Evolutionary conservation across 2,888 invertebrate genomes (phyloP).

Genomic region (Conomelus anceps): DNA sequence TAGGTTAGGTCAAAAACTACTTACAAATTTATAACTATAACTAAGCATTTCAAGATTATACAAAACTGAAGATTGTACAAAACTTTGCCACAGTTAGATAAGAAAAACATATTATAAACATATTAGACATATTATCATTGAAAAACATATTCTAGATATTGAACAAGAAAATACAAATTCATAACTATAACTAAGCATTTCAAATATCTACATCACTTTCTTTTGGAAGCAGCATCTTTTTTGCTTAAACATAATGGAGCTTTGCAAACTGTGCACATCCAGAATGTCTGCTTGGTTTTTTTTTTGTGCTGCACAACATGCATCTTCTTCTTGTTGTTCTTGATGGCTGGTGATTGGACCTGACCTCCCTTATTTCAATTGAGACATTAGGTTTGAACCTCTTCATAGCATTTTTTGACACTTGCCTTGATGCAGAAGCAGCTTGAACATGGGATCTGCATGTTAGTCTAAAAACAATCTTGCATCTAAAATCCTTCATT

Average conservation of each 20-base stretch:
- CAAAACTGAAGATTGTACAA: too few species aligned
- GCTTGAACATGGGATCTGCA: neutral
- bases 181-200: too few species aligned
- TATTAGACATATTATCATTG: too few species aligned
- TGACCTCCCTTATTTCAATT: neutral
- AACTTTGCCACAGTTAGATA: too few species aligned
- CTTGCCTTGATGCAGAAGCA: neutral
- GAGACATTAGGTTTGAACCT: conserved; percentile 3
- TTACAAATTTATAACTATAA: too few species aligned
- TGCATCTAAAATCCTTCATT: conserved; percentile 6
- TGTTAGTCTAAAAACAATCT: conserved; percentile 6
- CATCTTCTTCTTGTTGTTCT: neutral
- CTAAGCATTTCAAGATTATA: too few species aligned
- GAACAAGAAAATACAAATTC: too few species aligned
- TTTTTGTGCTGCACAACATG: conserved; percentile 9
- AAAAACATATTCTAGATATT: too few species aligned
- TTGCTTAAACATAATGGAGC: conserved; percentile 3
- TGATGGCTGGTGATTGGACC: conserved; percentile 5
- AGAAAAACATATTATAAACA: too few species aligned
- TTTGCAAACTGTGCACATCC: conserved; percentile 5
- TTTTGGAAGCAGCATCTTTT: too few species aligned
- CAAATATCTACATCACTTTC: too few species aligned
- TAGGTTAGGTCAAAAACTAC: too few species aligned
- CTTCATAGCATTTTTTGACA: neutral
- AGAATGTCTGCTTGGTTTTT: neutral